Conservation (phyloP, 2,113 vertebrate species). For the western clawed frog (Xenopus tropicalis) region UCB_Xtro_10.0 CM004449.2:71658001-71658500, state of each 20-base stretch:
- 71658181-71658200: background rate
- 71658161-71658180: background rate
- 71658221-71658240: no score
- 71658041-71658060: constrained; percentile 1
- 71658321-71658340: no score
- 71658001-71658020: constrained; percentile 28
- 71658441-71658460: no score
- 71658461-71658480: no score
- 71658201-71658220: no score
- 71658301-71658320: background rate
- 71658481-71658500: no score
- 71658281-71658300: background rate
- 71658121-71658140: constrained; percentile 33
- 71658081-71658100: constrained; percentile 26
- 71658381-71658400: background rate
- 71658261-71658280: background rate
- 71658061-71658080: constrained; percentile 32
- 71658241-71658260: background rate
- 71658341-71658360: background rate
- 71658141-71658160: constrained; percentile 24
- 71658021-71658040: constrained; percentile 30
- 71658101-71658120: constrained; percentile 38
- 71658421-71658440: background rate
- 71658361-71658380: background rate
- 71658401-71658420: background rate